A percentile compares a stretch with the other conserved stretches of the same genome.
phyloP scores from a whole-genome alignment of 2,797 vertebrate genomes.

The Rhodeus uyekii region DNA sequence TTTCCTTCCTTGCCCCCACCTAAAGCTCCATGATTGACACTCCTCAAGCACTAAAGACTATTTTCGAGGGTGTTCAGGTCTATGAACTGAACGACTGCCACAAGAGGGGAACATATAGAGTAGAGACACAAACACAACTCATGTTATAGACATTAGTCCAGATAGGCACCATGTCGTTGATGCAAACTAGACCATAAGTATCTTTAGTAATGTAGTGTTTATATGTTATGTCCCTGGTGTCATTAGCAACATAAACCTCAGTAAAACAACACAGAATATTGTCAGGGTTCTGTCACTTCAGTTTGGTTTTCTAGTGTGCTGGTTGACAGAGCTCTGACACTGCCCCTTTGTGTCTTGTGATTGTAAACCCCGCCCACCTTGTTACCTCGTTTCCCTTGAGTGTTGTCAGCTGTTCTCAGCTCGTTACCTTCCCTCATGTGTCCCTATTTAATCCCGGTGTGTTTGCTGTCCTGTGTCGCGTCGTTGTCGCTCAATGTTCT shows the following conservation, averaged over 20 bases:
- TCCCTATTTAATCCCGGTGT: too few species aligned
- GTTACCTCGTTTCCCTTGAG: too few species aligned
- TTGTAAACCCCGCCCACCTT: too few species aligned
- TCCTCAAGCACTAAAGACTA: conserved; percentile 36
- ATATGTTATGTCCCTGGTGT: neutral
- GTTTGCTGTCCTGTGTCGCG: too few species aligned
- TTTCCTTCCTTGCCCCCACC: conserved; percentile 40
- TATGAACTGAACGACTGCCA: neutral
- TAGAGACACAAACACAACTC: conserved; percentile 1
- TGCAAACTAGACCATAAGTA: neutral
- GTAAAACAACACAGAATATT: neutral
- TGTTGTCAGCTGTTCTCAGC: too few species aligned
- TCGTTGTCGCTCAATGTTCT: too few species aligned
- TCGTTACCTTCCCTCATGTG: too few species aligned
- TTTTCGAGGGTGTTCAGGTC: conserved; percentile 11
- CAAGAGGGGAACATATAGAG: conserved; percentile 16
- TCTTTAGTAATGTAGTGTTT: neutral
- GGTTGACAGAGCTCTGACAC: too few species aligned
- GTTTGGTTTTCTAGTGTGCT: too few species aligned
- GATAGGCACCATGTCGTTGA: neutral
- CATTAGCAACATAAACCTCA: neutral
- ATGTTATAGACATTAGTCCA: neutral
- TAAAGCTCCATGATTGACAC: conserved; percentile 37
- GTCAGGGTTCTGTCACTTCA: too few species aligned
- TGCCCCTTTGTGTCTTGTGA: too few species aligned